Percentiles rank a stretch among this genome's conserved stretches.
Conservation (phyloP, 2,113 vertebrate genomes). For the Coturnix japonica region DNA sequence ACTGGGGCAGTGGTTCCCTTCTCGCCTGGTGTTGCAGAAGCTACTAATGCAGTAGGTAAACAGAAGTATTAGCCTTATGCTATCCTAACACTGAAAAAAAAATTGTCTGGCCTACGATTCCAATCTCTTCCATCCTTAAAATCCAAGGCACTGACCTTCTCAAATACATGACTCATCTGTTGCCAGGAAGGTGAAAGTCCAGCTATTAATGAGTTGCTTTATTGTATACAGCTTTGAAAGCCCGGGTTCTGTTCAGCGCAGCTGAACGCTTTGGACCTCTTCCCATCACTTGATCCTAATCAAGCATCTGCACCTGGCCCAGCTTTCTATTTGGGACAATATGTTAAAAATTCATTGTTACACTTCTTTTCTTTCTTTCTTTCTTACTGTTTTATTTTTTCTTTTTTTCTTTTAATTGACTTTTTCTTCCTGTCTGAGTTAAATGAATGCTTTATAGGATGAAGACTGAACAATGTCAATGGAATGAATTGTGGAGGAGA, state of each 20-base stretch:
- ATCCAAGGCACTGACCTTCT: background rate
- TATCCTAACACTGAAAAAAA: background rate
- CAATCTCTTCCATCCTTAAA: background rate
- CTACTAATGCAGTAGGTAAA: background rate
- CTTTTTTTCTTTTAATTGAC: background rate
- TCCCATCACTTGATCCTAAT: slow-evolving; percentile 40
- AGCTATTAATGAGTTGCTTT: background rate
- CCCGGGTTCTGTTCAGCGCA: background rate
- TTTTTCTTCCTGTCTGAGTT: background rate
- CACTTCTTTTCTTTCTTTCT: background rate
- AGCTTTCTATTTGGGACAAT: slow-evolving; percentile 35
- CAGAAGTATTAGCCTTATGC: background rate
- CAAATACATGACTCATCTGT: background rate
- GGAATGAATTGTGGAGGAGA: background rate
- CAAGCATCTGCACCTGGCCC: slow-evolving; percentile 33
- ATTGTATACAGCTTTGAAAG: background rate
- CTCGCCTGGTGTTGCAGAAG: background rate
- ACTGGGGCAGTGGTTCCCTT: background rate
- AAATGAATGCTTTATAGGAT: background rate
- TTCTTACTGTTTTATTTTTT: background rate
- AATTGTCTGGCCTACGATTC: background rate
- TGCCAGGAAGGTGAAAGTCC: slow-evolving; percentile 33
- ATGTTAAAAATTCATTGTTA: background rate
- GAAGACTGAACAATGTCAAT: background rate
- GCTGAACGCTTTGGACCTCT: slow-evolving; percentile 1